Evolutionary conservation across 1,140 invertebrate genomes (phyloP), one percentile per base, ranked within the genome.

Genomic region (Trachelipus rathkii): DNA sequence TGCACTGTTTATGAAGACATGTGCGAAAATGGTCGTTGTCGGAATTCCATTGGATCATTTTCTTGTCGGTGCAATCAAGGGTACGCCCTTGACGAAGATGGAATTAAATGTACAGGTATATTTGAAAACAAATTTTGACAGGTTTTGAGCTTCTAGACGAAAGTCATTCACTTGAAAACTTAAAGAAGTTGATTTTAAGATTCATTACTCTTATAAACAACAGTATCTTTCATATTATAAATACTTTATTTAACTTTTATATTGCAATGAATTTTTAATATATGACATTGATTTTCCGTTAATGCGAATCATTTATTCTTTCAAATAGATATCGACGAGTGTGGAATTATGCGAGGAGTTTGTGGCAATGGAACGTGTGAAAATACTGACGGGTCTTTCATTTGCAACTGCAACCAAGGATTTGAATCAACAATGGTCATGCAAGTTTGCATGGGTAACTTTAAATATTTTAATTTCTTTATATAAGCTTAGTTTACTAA

Each of bases 351-450:
- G 83, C 89, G 89, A 79, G 92, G 90, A 66, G 91, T 94, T 21
- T 95, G 93, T 85, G 92, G 92, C 0, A 91, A 92, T 81, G 93
- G 93, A 24, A 89, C 90, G 10, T 96, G 94, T 84, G 88, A 89
- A 76, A 95, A 95, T 84, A 90, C 89, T 8, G 91, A 92, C 50
- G 94, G 93, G 9, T 89, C 89, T 82, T 96, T 95, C 85, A 87
- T 89, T 15, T 96, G 94, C 84, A 89, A 91, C 69, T 95, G 93
- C 85, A 89, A 89, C 79, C 85, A 89, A 66, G 94, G 94, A 4
- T 94, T 90, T 84, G 87, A 89, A 74, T 90, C 90, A 68, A 91
- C 90, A 71, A 89, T 90, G 67, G 90, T 93, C 83, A 92, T 92
- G 88, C 92, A 93, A 85, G 89, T 92, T 77, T 94, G 93, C 86